Evolutionary conservation across 2,797 vertebrate genomes (phyloP).

Genomic region (Urosaurus nigricauda): DNA sequence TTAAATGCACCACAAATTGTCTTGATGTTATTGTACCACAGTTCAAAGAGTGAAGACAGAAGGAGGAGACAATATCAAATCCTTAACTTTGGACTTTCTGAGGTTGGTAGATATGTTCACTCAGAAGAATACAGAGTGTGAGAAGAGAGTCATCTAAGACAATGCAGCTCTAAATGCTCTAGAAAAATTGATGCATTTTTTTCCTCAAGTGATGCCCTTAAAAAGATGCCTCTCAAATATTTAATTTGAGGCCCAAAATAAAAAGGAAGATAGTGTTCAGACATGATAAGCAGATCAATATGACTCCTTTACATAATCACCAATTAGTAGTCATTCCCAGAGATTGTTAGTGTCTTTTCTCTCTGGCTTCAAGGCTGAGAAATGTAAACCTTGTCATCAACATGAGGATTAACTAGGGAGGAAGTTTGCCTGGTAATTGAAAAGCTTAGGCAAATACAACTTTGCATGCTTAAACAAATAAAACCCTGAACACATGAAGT

Average conservation of each 20-base stretch:
- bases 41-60: background rate
- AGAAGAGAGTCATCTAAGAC: background rate
- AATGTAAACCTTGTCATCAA: slow-evolving; percentile 13
- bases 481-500: accelerated
- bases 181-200: background rate
- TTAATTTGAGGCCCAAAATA: background rate
- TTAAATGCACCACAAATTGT: background rate
- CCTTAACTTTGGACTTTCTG: background rate
- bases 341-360: background rate
- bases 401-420: background rate
- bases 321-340: background rate
- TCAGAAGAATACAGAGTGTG: background rate
- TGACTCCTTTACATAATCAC: background rate
- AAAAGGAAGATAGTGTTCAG: background rate
- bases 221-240: background rate
- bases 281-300: background rate
- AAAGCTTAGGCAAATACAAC: slow-evolving; percentile 32
- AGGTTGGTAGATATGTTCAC: background rate
- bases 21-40: background rate
- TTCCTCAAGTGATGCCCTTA: background rate
- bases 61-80: background rate
- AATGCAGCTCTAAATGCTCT: background rate
- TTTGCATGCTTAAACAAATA: background rate
- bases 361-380: slow-evolving; percentile 21
- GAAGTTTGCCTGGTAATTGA: slow-evolving; percentile 9